Conservation (phyloP, 2,113 vertebrate genomes). For the Climacteris rufus region DNA sequence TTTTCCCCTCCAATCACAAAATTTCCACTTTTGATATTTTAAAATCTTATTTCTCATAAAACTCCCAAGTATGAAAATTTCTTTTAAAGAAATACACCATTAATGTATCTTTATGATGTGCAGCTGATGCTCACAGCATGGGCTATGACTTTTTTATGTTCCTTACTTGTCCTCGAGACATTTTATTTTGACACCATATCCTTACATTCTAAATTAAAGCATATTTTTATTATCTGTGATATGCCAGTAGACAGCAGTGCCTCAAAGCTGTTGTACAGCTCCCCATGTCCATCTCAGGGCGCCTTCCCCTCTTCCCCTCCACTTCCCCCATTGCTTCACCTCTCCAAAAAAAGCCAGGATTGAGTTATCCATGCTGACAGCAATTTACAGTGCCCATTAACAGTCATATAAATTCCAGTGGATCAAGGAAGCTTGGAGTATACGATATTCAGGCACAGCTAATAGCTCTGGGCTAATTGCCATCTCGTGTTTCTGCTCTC, state of each 20-base stretch:
- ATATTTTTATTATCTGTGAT: conserved; percentile 64
- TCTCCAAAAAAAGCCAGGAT: background rate
- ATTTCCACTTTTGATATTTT: conserved; percentile 56
- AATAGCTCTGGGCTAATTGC: conserved; percentile 66
- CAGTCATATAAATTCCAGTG: conserved; percentile 59
- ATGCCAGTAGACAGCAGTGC: conserved; percentile 25
- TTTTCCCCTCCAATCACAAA: conserved; percentile 32
- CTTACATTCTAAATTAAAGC: conserved; percentile 3
- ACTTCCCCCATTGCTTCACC: background rate
- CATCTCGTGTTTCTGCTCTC: conserved; percentile 44
- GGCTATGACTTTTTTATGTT: conserved; percentile 47
- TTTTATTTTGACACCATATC: conserved; percentile 40
- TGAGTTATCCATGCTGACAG: conserved; percentile 31
- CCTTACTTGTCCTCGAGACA: conserved; percentile 31
- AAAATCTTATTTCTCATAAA: conserved; percentile 68
- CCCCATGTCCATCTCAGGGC: background rate
- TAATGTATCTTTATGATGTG: conserved; percentile 75
- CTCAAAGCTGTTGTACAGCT: conserved; percentile 4
- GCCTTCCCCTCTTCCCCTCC: background rate
- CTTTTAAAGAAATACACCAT: conserved; percentile 48
- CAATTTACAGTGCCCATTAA: conserved; percentile 61
- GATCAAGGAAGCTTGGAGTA: conserved; percentile 60
- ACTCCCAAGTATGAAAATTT: conserved; percentile 53
- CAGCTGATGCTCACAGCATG: conserved; percentile 53
- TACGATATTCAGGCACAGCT: conserved; percentile 44